Evolutionary conservation across 2,797 vertebrate species (phyloP).

Genomic region (Crax fasciolata): DNA sequence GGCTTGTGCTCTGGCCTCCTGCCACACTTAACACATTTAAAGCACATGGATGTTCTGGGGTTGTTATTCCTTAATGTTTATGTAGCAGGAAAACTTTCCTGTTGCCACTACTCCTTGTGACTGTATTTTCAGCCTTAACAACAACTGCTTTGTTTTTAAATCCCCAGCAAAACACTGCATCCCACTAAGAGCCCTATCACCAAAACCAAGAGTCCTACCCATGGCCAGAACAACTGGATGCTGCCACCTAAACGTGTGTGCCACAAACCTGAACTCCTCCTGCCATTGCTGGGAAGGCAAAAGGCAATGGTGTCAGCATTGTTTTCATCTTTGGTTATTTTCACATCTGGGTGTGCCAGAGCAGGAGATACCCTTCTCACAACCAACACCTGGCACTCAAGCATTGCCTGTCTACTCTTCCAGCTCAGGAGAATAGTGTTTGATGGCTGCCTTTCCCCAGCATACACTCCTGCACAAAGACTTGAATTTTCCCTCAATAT

Average conservation of each 20-base stretch:
- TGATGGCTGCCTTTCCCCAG: too few species aligned
- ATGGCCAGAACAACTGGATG: background rate
- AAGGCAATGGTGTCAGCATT: background rate
- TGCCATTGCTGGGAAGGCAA: background rate
- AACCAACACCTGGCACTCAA: background rate
- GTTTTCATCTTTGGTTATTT: background rate
- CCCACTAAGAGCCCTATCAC: background rate
- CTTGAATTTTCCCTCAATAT: background rate
- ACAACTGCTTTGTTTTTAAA: background rate
- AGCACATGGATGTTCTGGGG: background rate
- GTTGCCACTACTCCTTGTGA: background rate
- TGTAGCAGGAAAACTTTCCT: background rate
- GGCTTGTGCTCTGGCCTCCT: constrained; percentile 12
- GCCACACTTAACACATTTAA: background rate
- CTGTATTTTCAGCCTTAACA: background rate
- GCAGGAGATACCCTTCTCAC: background rate
- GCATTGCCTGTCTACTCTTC: background rate
- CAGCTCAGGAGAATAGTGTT: background rate
- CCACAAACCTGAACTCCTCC: background rate
- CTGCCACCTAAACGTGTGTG: rapidly evolving
- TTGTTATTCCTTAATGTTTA: background rate
- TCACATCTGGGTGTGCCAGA: background rate
- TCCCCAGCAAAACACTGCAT: background rate
- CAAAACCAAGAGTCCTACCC: background rate
- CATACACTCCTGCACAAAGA: rapidly evolving